These are phyloP conservation scores for Scaeva pyrastri DNA, from an alignment of 2,888 invertebrate species.

Conservation along the genomic window DNA sequence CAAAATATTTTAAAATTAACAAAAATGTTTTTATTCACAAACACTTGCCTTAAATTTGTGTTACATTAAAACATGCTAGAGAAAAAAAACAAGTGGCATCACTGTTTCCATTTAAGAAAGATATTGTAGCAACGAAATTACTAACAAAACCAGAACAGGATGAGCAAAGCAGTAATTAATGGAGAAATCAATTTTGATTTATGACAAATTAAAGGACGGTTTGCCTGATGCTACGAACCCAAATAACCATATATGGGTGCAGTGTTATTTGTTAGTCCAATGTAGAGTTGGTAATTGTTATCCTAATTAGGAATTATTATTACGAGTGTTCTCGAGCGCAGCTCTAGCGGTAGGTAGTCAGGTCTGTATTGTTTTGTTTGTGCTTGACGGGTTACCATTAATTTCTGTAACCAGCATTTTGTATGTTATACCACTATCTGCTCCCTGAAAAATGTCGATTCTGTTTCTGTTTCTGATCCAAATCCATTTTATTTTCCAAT, in stretches of 20 bases:
- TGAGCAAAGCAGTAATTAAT: slow-evolving; percentile 28
- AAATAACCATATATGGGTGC: slow-evolving; percentile 42
- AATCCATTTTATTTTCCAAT: slow-evolving; percentile 31
- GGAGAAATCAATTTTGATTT: slow-evolving; percentile 39
- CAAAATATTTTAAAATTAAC: too few relatives aligned
- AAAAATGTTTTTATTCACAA: too few relatives aligned
- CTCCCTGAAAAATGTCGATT: slow-evolving; percentile 16
- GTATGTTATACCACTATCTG: slow-evolving; percentile 7
- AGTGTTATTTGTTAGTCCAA: slow-evolving; percentile 17
- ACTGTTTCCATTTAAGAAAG: not conserved
- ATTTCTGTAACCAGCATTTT: slow-evolving; percentile 44
- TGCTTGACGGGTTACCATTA: slow-evolving; percentile 20
- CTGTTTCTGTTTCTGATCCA: slow-evolving; percentile 36
- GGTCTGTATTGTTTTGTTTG: not conserved
- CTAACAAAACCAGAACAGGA: not conserved
- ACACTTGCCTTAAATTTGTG: not conserved
- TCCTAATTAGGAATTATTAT: slow-evolving; percentile 63
- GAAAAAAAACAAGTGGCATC: slow-evolving; percentile 14
- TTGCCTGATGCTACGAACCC: not conserved
- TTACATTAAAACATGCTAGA: not conserved
- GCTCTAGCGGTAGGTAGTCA: not conserved
- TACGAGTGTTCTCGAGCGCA: slow-evolving; percentile 35
- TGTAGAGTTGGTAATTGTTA: slow-evolving; percentile 40
- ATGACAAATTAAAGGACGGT: not conserved
- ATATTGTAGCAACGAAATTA: not conserved